Evolutionary conservation across 23 tunicate species (phyloP).

Genomic region (Ciona savignyi): DNA sequence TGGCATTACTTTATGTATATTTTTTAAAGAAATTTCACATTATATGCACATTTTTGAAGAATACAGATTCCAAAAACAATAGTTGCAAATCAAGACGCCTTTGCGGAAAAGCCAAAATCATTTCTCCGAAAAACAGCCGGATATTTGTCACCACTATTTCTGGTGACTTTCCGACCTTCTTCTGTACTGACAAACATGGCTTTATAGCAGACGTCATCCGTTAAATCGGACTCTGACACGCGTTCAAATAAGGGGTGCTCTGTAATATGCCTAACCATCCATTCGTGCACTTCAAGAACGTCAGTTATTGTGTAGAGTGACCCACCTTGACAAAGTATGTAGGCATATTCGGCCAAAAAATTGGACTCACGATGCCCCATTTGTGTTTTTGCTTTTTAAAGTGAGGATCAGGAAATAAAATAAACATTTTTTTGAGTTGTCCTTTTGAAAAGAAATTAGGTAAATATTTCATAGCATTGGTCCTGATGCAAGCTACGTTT

Average conservation of each 20-base stretch:
- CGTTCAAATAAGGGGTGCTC: constrained; percentile 85
- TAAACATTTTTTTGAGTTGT: constrained; percentile 81
- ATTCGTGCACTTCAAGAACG: constrained; percentile 82
- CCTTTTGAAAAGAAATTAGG: constrained; percentile 93
- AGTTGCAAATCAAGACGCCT: not conserved
- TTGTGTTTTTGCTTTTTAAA: constrained; percentile 92
- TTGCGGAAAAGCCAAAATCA: not conserved
- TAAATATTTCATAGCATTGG: constrained; percentile 97
- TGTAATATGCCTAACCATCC: constrained; percentile 84
- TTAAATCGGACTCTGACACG: constrained; percentile 33
- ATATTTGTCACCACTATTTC: constrained; percentile 78
- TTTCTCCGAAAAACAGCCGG: constrained; percentile 92
- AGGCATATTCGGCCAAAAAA: constrained; percentile 90
- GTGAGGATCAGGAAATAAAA: constrained; percentile 97
- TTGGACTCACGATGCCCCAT: constrained; percentile 80
- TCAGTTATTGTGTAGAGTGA: constrained; percentile 88
- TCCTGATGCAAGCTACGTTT: constrained; percentile 83
- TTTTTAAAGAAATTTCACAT: too few relatives aligned
- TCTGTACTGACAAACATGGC: constrained; percentile 86
- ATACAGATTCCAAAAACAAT: too few relatives aligned
- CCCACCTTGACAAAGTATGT: constrained; percentile 38
- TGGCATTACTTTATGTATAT: too few relatives aligned
- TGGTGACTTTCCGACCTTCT: constrained; percentile 91
- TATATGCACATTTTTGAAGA: too few relatives aligned
- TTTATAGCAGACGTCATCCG: constrained; percentile 70